Percentiles rank a stretch among this genome's conserved stretches.
Evolutionary conservation across 2,113 vertebrate species (phyloP).

Genomic region (Varanus komodoensis): DNA sequence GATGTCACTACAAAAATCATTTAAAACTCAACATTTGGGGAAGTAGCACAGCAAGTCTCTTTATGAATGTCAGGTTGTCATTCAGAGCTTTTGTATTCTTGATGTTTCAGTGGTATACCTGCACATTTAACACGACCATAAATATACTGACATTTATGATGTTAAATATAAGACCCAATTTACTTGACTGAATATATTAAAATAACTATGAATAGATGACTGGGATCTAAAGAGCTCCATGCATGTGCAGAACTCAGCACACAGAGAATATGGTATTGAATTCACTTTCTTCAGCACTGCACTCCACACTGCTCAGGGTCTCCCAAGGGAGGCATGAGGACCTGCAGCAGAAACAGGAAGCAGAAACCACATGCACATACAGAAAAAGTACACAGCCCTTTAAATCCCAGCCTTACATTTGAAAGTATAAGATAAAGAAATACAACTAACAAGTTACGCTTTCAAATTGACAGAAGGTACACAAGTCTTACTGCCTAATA

Average conservation of each 20-base stretch:
- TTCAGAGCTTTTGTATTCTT: not conserved
- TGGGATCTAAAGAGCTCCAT: not conserved
- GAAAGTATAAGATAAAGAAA: not conserved
- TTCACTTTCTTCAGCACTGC: not conserved
- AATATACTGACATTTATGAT: conserved; percentile 33
- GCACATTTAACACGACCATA: not conserved
- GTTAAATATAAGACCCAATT: conserved; percentile 35
- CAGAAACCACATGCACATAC: not conserved
- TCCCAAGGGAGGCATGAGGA: not conserved
- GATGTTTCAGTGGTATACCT: conserved; percentile 12
- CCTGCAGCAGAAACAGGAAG: not conserved
- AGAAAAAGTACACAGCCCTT: not conserved
- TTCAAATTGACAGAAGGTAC: not conserved
- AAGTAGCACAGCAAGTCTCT: not conserved
- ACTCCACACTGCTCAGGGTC: not conserved
- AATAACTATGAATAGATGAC: conserved; percentile 25
- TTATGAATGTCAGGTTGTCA: not conserved
- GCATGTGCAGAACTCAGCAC: not conserved
- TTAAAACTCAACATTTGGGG: not conserved
- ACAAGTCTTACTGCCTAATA: not conserved
- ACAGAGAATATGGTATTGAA: not conserved
- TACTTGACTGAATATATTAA: conserved; percentile 29
- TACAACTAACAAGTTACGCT: not conserved
- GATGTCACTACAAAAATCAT: not conserved
- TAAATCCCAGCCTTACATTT: conserved; percentile 11